A percentile compares a stretch with the other conserved stretches of the same genome.
phyloP scores from a whole-genome alignment of 2,797 vertebrate species.

The Trichosurus vulpecula region DNA sequence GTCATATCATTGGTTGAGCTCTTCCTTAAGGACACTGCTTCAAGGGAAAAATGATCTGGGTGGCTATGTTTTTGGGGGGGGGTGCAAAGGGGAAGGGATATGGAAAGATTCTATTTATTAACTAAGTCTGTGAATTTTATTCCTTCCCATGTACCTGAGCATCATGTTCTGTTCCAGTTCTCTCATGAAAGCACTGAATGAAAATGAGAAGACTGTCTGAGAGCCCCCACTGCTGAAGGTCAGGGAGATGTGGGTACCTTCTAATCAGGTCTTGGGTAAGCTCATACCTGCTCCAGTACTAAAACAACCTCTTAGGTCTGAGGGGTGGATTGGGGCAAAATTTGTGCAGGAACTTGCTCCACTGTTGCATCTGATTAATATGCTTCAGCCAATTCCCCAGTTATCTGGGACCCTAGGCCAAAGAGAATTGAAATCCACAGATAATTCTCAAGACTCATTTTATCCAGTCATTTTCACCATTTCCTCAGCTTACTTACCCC shows the following conservation, averaged over 20 bases:
- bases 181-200: not conserved
- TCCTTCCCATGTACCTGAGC: not conserved
- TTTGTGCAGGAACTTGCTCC: not conserved
- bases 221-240: not conserved
- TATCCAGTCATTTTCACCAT: not conserved
- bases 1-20: not conserved
- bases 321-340: not conserved
- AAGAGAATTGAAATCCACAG: not conserved
- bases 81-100: not conserved
- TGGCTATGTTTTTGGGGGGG: not conserved
- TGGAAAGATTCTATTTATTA: not conserved
- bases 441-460: not conserved
- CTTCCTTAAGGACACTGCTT: slow-evolving; percentile 2
- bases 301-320: not conserved
- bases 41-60: not conserved
- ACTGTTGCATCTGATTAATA: not conserved
- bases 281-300: not conserved
- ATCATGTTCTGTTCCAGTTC: not conserved
- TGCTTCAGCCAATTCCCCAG: not conserved
- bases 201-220: not conserved
- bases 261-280: not conserved
- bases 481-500: not conserved
- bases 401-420: not conserved
- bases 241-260: not conserved
- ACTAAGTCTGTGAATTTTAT: not conserved